Evolutionary conservation across 2,797 vertebrate species (phyloP), one percentile per base, ranked within the genome.

Genomic region (Rhynchotus rufescens): DNA sequence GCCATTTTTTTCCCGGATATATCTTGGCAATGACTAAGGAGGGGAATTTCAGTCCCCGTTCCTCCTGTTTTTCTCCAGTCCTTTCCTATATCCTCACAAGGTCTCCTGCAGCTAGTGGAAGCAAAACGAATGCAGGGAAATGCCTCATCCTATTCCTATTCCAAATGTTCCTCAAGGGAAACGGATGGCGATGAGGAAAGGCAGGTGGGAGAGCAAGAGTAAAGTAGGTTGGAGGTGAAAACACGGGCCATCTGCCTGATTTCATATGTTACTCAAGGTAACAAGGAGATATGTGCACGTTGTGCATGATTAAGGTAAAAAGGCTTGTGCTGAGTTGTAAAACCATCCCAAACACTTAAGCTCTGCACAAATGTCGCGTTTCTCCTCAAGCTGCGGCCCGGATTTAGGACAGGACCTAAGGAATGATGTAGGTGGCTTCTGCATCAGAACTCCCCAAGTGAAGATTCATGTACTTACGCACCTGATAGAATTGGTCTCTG

Each of bases 401-500:
- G 42, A 15, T 34, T 66, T n/a, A 51, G 45, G 22, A 30, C 44
- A 12, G 59, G 13, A 4, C 34, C 30, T 51, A 15, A 64, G 61
- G 9, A 54, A 74, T 69, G 42, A 19, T 25, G 20, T 0, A 14
- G n/a, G 32, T 45, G 59, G 11, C 36, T 9, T 74, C 57, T 65
- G 52, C 36, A 6, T 2, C 12, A 19, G 15, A 54, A n/a, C 23
- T 23, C 15, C 7, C 21, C 57, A 42, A 2, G 26, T 11, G 10
- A 25, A 57, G 2, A 42, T 17, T 5, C 15, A 12, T 0, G 2
- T 34, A 56, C 68, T 54, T 57, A 2, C 0, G 3, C n/a, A 52
- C 23, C 34, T 45, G 62, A 4, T 4, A 17, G 54, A 36, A 10
- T 6, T 0, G 0, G 11, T 11, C 23, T 40, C 62, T 16, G 42